phyloP scores from a whole-genome alignment of 2,797 vertebrate genomes.

The Chromobotia macracanthus region DNA sequence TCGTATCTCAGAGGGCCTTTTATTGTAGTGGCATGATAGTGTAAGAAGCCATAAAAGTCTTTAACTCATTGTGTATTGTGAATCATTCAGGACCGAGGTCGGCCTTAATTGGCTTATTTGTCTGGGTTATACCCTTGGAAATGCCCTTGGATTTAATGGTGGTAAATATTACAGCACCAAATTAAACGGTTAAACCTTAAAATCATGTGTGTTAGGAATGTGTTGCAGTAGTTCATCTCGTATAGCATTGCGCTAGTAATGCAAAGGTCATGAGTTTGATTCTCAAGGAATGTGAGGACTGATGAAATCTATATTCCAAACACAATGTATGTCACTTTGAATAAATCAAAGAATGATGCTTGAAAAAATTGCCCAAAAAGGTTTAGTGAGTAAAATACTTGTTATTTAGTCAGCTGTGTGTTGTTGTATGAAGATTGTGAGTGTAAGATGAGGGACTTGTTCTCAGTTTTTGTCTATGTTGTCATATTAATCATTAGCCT shows the following conservation, averaged over 20 bases:
- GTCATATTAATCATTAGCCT: conserved; percentile 34
- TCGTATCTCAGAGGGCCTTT: conserved; percentile 33
- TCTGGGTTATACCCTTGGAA: conserved; percentile 51
- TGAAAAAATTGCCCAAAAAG: neutral
- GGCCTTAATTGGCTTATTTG: conserved; percentile 43
- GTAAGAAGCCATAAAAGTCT: conserved; percentile 37
- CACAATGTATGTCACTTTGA: neutral
- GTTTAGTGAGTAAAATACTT: neutral
- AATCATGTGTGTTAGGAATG: neutral
- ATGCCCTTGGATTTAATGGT: conserved; percentile 36
- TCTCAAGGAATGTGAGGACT: neutral
- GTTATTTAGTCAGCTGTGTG: neutral
- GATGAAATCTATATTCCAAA: too few species aligned
- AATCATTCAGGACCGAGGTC: conserved; percentile 46
- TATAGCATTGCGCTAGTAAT: neutral
- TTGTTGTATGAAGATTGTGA: neutral
- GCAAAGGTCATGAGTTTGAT: neutral
- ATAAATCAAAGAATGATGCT: neutral
- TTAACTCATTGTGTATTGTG: conserved; percentile 37
- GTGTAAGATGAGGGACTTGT: neutral
- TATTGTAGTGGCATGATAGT: conserved; percentile 47
- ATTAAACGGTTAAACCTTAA: too few species aligned
- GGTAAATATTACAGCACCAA: conserved; percentile 12
- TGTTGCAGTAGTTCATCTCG: neutral
- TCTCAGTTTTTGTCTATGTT: neutral